Evolutionary conservation across 37 sponge, comb jelly and placozoan species (phyloP).

Genomic region (Mnemiopsis leidyi): DNA sequence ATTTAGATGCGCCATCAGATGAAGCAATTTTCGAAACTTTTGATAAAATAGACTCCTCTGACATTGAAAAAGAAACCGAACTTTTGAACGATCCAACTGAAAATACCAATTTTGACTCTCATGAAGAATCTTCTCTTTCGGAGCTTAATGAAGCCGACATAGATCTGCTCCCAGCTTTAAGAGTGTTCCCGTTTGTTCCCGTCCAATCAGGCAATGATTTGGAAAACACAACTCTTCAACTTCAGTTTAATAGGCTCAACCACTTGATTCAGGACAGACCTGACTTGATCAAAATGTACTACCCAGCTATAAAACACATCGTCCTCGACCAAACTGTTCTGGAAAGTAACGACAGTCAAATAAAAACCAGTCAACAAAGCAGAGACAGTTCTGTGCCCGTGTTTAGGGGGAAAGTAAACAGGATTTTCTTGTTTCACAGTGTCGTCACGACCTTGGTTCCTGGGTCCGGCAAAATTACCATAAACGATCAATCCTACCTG

Average conservation of each 20-base stretch:
- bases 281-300: not conserved
- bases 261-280: not conserved
- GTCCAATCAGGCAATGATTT: not conserved
- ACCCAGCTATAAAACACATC: not conserved
- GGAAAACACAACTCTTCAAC: not conserved
- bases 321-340: not conserved
- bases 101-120: not conserved
- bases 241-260: not conserved
- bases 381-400: not conserved
- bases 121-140: not conserved
- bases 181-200: not conserved
- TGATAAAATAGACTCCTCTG: not conserved
- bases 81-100: not conserved
- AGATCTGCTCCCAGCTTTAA: not conserved
- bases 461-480: constrained; percentile 25
- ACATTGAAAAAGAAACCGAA: not conserved
- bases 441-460: constrained; percentile 13
- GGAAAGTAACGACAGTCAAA: not conserved
- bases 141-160: not conserved
- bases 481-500: constrained; percentile 31
- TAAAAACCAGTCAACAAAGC: not conserved
- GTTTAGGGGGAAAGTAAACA: not conserved
- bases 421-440: not conserved
- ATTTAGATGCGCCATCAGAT: not conserved
- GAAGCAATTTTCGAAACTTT: not conserved